Evolutionary conservation across 1,140 invertebrate genomes (phyloP).

Genomic region (Drosophila trapezifrons): DNA sequence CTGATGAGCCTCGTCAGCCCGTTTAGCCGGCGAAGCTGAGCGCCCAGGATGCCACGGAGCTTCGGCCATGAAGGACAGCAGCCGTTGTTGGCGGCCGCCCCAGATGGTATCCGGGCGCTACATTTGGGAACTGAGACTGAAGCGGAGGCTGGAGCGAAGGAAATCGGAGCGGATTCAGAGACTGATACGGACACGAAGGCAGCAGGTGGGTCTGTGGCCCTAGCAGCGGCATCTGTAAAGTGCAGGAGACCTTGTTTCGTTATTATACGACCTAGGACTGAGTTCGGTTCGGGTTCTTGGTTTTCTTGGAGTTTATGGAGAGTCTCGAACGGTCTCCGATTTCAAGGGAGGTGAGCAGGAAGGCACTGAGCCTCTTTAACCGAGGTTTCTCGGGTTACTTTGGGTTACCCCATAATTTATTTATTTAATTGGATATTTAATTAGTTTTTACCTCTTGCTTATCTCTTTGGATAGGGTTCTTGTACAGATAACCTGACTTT

Average conservation of each 20-base stretch:
- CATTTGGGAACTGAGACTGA: constrained; percentile 35
- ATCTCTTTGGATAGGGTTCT: not conserved
- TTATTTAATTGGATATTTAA: not conserved
- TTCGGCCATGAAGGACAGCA: constrained; percentile 44
- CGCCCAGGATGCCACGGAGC: constrained; percentile 52
- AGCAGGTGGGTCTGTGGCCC: constrained; percentile 23
- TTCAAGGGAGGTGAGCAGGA: not conserved
- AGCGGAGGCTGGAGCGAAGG: constrained; percentile 26
- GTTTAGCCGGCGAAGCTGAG: constrained; percentile 58
- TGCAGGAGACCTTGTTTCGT: constrained; percentile 45
- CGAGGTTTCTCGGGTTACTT: not conserved
- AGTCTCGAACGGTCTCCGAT: not conserved
- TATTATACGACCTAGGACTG: constrained; percentile 7
- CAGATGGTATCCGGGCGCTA: constrained; percentile 17
- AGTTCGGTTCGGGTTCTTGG: not conserved
- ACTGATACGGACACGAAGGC: constrained; percentile 25
- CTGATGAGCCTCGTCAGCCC: constrained; percentile 68
- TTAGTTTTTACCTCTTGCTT: not conserved
- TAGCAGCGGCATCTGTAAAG: constrained; percentile 45
- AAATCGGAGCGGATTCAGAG: constrained; percentile 18
- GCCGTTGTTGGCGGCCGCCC: constrained; percentile 28
- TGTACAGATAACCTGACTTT: too few species aligned
- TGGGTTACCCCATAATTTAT: not conserved
- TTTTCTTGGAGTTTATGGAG: not conserved
- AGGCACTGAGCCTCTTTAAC: too few species aligned